These are phyloP conservation scores for Sylvilagus bachmani DNA, from an alignment of 2,113 vertebrate genomes.

Conservation along the genomic window DNA sequence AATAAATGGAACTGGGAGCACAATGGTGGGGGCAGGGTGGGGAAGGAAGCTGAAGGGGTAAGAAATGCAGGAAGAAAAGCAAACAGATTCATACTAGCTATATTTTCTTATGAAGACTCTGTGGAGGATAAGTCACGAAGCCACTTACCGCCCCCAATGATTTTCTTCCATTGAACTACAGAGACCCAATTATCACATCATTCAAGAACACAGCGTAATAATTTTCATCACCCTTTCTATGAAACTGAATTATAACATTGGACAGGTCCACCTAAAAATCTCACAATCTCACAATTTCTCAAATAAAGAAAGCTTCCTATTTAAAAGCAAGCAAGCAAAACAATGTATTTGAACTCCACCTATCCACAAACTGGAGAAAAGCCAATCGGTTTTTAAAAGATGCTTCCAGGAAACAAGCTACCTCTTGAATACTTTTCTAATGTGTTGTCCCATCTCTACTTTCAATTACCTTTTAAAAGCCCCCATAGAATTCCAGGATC, in stretches of 20 bases:
- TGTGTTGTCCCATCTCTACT: not conserved
- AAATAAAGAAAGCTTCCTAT: not conserved
- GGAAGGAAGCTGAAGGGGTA: too few relatives aligned
- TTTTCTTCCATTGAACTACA: not conserved
- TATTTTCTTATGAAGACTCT: not conserved
- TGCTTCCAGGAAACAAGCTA: not conserved
- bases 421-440: slow-evolving; percentile 18
- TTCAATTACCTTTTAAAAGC: slow-evolving; percentile 60
- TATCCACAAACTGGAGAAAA: slow-evolving; percentile 12
- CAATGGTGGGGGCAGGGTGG: accelerated
- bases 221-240: slow-evolving; percentile 43
- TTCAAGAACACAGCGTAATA: not conserved
- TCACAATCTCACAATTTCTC: not conserved
- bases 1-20: not conserved
- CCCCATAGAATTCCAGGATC: slow-evolving; percentile 58
- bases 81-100: accelerated
- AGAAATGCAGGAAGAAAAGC: not conserved
- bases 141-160: not conserved
- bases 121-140: not conserved
- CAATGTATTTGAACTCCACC: not conserved
- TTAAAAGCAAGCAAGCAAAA: slow-evolving; percentile 22
- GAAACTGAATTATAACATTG: slow-evolving; percentile 49
- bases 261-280: slow-evolving; percentile 31
- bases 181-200: slow-evolving; percentile 9
- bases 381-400: slow-evolving; percentile 1